Evolutionary conservation across 2,797 vertebrate genomes (phyloP).

Genomic region (Cheirogaleus major): DNA sequence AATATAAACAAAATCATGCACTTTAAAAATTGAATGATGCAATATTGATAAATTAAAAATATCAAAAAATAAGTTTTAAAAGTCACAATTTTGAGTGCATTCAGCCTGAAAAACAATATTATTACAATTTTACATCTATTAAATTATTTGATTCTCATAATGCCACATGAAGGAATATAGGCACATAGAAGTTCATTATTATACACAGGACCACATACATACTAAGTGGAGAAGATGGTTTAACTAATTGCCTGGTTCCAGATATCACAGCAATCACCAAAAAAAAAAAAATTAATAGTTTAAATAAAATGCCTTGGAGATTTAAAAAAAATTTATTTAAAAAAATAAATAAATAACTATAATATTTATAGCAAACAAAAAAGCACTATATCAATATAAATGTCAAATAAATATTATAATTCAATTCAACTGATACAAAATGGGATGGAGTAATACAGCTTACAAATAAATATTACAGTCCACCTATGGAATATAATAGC

Average conservation of each 20-base stretch:
- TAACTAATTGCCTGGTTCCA: neutral
- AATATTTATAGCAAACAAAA: neutral
- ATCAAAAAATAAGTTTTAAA: neutral
- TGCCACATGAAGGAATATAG: neutral
- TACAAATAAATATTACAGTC: neutral
- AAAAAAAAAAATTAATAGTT: neutral
- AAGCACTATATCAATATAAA: neutral
- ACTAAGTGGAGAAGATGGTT: neutral
- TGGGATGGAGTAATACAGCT: neutral
- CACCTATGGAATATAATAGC: neutral
- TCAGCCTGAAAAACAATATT: neutral
- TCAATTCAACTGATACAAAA: neutral
- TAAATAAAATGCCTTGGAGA: neutral
- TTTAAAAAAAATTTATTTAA: neutral
- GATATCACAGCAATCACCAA: neutral
- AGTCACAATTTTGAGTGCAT: neutral
- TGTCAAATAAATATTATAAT: neutral
- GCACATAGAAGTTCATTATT: neutral
- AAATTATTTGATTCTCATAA: neutral
- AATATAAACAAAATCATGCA: neutral
- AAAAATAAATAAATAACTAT: neutral
- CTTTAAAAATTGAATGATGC: neutral
- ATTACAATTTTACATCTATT: neutral
- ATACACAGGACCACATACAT: neutral
- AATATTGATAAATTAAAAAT: neutral